Conservation (phyloP, 2,113 vertebrate genomes). For the Daboia siamensis region DNA sequence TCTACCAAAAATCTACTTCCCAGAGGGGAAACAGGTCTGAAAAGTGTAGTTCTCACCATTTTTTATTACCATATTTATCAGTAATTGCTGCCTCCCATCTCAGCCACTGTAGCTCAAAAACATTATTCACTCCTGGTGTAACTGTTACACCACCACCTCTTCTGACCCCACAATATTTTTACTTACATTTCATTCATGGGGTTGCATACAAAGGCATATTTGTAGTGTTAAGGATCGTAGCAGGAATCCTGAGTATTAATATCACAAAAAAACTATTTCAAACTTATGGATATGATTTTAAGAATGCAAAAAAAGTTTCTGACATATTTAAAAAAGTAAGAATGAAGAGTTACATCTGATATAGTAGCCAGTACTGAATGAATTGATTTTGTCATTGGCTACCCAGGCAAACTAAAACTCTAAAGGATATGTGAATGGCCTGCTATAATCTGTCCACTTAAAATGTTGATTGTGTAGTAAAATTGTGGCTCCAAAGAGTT, state of each 20-base stretch:
- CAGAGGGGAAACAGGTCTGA: no score
- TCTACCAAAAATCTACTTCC: no score
- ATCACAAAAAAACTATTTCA: background rate
- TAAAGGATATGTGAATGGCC: background rate
- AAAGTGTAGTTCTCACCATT: no score
- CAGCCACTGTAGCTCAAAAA: no score
- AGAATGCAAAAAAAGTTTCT: background rate
- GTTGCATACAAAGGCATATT: background rate
- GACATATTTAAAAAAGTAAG: background rate
- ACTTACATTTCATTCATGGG: no score
- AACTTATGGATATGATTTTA: conserved; percentile 8
- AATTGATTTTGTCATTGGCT: background rate
- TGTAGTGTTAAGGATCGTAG: background rate
- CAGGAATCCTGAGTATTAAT: background rate
- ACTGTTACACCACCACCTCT: no score
- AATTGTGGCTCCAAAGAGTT: background rate
- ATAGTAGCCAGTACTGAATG: background rate
- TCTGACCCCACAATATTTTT: no score
- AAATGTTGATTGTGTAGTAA: background rate
- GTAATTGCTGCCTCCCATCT: no score
- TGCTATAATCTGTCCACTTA: background rate
- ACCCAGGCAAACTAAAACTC: conserved; percentile 2
- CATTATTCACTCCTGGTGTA: no score
- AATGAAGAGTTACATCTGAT: background rate
- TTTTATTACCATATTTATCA: no score